A percentile compares a stretch with the other conserved stretches of the same genome.
These are phyloP conservation scores for Drosophila bunnanda DNA, from an alignment of 2,888 invertebrate species.

Conservation along the genomic window DNA sequence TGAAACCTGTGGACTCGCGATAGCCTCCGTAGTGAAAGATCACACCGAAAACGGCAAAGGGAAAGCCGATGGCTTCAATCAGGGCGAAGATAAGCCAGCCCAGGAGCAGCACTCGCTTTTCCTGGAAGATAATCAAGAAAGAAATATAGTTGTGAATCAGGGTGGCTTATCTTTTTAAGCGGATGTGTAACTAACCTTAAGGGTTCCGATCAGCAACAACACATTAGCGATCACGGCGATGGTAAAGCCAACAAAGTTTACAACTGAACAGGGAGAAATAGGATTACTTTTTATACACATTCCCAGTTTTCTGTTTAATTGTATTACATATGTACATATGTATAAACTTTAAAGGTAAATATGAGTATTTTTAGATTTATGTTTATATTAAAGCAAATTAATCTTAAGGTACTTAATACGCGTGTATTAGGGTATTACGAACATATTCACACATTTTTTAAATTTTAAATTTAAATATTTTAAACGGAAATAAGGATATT, in stretches of 20 bases:
- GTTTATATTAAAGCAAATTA: background rate
- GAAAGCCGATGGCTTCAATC: slow-evolving; percentile 65
- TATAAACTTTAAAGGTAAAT: background rate
- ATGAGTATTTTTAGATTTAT: background rate
- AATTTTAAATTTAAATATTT: background rate
- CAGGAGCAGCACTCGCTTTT: slow-evolving; percentile 57
- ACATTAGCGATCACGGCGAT: slow-evolving; percentile 59
- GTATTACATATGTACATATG: background rate
- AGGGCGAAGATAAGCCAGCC: slow-evolving; percentile 69
- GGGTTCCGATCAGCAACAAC: slow-evolving; percentile 64
- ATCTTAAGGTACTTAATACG: background rate
- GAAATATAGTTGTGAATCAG: background rate
- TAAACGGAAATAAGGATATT: background rate
- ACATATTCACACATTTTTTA: background rate
- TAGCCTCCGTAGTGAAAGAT: slow-evolving; percentile 76
- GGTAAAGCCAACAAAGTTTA: slow-evolving; percentile 60
- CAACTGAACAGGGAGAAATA: slow-evolving; percentile 49
- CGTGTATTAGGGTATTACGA: background rate
- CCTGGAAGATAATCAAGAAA: slow-evolving; percentile 46
- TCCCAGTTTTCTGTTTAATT: background rate
- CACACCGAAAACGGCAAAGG: slow-evolving; percentile 69
- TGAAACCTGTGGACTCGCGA: slow-evolving; percentile 53
- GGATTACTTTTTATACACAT: background rate
- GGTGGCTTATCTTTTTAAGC: background rate
- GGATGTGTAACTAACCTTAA: slow-evolving; percentile 52